Evolutionary conservation across 2,113 vertebrate species (phyloP).

Genomic region (Opisthocomus hoazin): DNA sequence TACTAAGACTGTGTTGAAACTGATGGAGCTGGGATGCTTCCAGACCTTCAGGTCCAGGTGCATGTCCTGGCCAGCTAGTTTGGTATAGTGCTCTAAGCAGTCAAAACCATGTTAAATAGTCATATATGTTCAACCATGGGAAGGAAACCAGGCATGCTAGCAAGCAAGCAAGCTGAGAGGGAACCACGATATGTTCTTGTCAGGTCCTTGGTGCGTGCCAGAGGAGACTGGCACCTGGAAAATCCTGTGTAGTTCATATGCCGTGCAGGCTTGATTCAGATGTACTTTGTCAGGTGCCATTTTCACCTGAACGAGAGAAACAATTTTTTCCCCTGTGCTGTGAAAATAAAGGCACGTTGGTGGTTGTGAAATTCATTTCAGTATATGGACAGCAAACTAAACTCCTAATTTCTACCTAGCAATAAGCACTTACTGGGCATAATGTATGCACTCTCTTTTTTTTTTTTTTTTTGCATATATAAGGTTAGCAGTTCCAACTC

Average conservation of each 20-base stretch:
- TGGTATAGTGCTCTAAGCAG: background rate
- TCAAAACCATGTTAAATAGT: background rate
- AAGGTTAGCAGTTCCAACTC: background rate
- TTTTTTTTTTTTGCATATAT: background rate
- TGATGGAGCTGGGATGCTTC: background rate
- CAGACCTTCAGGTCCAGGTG: background rate
- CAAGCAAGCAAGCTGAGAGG: background rate
- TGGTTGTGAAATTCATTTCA: background rate
- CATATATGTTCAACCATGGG: background rate
- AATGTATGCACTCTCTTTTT: background rate
- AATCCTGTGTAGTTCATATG: background rate
- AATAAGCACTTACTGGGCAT: background rate
- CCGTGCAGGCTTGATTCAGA: background rate
- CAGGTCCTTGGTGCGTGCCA: background rate
- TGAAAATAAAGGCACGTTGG: background rate
- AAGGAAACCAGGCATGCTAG: background rate
- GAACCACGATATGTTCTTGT: background rate
- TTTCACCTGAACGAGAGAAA: background rate
- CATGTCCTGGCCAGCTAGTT: background rate
- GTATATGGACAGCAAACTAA: background rate
- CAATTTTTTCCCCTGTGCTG: background rate
- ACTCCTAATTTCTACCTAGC: background rate
- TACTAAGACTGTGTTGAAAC: background rate
- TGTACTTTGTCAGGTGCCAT: accelerated
- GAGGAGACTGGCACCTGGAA: background rate